These are phyloP conservation scores for Nothoprocta perdicaria DNA, from an alignment of 2,113 vertebrate species.

Conservation along the genomic window DNA sequence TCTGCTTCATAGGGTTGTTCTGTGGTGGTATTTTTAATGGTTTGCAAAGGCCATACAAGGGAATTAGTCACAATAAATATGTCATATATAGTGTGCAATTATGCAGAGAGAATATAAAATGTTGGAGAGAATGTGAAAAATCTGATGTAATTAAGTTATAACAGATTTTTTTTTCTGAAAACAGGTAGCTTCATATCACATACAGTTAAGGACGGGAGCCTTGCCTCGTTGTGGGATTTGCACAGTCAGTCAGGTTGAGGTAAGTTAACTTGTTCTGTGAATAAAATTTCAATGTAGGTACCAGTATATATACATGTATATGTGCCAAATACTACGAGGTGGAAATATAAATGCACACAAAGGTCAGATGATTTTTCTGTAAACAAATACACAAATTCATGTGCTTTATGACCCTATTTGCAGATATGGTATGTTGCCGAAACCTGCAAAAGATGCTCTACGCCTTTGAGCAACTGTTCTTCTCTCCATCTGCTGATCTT, in stretches of 20 bases:
- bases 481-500: background rate
- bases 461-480: background rate
- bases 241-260: background rate
- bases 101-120: too few relatives aligned
- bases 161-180: background rate
- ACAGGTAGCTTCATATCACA: background rate
- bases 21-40: background rate
- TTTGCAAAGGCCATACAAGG: background rate
- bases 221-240: background rate
- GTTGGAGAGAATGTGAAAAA: background rate
- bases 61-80: background rate
- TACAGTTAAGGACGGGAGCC: background rate
- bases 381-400: background rate
- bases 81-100: too few relatives aligned
- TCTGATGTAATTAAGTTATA: background rate
- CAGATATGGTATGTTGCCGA: background rate
- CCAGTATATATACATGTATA: too few relatives aligned
- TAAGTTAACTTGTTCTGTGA: background rate
- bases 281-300: too few relatives aligned
- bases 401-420: background rate
- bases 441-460: background rate
- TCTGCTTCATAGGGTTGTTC: background rate
- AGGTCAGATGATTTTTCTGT: background rate
- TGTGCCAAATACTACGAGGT: background rate
- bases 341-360: background rate